A percentile compares a stretch with the other conserved stretches of the same genome.
These are phyloP conservation scores for Mustela nigripes DNA, from an alignment of 2,113 vertebrate genomes.

Conservation along the genomic window DNA sequence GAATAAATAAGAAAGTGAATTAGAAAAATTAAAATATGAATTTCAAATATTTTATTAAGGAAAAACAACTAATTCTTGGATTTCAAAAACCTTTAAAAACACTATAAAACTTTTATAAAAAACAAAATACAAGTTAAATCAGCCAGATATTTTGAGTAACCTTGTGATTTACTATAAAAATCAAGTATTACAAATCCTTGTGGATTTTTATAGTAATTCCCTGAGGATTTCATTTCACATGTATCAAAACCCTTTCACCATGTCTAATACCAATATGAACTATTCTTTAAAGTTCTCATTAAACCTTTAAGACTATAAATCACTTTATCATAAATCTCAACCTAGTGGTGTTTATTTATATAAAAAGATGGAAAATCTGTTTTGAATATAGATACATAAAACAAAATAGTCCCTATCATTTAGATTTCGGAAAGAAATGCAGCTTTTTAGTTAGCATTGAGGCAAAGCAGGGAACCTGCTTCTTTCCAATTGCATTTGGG, in stretches of 20 bases:
- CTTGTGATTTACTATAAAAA: constrained; percentile 43
- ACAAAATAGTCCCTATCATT: constrained; percentile 25
- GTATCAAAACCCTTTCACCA: constrained; percentile 8
- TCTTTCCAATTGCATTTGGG: constrained; percentile 91
- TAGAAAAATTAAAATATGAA: constrained; percentile 34
- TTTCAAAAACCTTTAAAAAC: constrained; percentile 58
- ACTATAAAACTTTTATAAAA: constrained; percentile 17
- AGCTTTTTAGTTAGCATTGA: constrained; percentile 99
- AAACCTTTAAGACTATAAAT: background rate
- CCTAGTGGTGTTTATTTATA: background rate
- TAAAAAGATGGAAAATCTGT: background rate
- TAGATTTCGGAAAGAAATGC: constrained; percentile 91
- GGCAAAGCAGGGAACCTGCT: constrained; percentile 97
- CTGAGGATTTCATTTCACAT: constrained; percentile 72
- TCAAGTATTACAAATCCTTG: constrained; percentile 26
- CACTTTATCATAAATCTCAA: background rate
- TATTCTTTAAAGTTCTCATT: background rate
- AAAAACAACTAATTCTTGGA: constrained; percentile 21
- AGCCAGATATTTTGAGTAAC: background rate
- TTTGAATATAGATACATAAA: background rate
- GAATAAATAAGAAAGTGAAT: constrained; percentile 19
- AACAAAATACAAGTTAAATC: constrained; percentile 35
- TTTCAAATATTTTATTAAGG: constrained; percentile 21
- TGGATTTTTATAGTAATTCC: constrained; percentile 67
- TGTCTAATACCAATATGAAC: constrained; percentile 20